Base-by-base conservation (phyloP, 92 coral and sea anemone species). In the Parazoanthus darwini region DNA sequence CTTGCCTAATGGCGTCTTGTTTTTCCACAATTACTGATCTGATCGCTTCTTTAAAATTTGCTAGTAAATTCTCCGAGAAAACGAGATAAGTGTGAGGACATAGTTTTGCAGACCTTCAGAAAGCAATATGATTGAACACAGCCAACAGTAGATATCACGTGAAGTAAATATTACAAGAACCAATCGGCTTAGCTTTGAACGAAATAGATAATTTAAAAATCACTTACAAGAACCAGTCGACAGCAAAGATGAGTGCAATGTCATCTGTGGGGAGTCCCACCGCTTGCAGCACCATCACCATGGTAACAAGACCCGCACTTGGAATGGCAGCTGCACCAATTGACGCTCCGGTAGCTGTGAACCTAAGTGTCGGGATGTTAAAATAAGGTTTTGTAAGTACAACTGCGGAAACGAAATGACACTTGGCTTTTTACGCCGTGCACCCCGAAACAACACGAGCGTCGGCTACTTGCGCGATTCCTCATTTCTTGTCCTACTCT, bases 241-340 rank as follows among this genome's bases (percentile, higher is more conserved):
- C 93, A 20, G 96, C 94, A 74, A 91, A 91, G 56, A 94, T 91
- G 71, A 94, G 93, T 13, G 91, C 94, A 9, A 94, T 90, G 86
- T 94, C 96, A 70, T 75, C 90, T 36, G 79, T 80, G n/a, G 96
- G 96, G 37, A 94, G 91, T 26, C 93, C 93, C 58, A 92, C 94
- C n/a, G 96, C 93, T 54, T 94, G 96, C 18, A 94, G 79, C 48
- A 94, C 94, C 48, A 94, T 94, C 58, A 94, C 86, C 96, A 92
- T 92, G 81, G 96, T 94, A 78, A 94, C 94, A 93, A 94, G 51
- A 85, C 96, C 96, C 37, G 96, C 94, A 44, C 91, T 89, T 71
- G 96, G 96, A n/a, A 94, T 93, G 37, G 94, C 96, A 8, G 96
- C 96, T 10, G 96, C 96, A 14, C 96, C 96, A 18, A 94, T 81